Percentiles rank a stretch among this genome's conserved stretches.
These are phyloP conservation scores for Pelecanoides urinatrix DNA, from an alignment of 2,113 vertebrate species.

Conservation along the genomic window DNA sequence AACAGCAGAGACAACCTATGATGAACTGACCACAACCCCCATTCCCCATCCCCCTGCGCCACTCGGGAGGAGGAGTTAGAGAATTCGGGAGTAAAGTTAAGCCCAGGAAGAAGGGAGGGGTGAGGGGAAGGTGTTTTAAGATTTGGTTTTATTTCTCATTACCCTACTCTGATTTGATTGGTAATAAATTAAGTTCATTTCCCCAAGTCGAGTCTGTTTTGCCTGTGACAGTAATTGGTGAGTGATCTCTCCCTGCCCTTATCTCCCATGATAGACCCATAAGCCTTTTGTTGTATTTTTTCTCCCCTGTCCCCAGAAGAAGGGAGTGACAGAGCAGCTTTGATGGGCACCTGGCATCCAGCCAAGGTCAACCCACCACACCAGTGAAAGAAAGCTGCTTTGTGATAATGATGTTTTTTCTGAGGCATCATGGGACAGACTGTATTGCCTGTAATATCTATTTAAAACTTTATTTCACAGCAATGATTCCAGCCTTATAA, in stretches of 20 bases:
- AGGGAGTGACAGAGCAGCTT: neutral
- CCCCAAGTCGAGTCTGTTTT: neutral
- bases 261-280: neutral
- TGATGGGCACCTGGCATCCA: neutral
- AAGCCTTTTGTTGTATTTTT: neutral
- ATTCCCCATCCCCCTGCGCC: neutral
- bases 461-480: conserved; percentile 64
- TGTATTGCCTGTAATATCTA: conserved; percentile 40
- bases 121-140: neutral
- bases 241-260: neutral
- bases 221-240: neutral
- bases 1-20: neutral
- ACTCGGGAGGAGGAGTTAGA: neutral
- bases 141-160: neutral
- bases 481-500: conserved; percentile 32
- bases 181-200: neutral
- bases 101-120: neutral
- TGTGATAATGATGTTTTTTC: conserved; percentile 34
- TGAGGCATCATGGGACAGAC: neutral
- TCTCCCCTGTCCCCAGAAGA: neutral
- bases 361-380: neutral
- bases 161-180: neutral
- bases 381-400: neutral
- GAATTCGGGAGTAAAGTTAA: neutral
- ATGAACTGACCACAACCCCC: neutral